These are phyloP conservation scores for Microcebus ravelobensis DNA, from an alignment of 2,113 vertebrate genomes.

Conservation along the genomic window DNA sequence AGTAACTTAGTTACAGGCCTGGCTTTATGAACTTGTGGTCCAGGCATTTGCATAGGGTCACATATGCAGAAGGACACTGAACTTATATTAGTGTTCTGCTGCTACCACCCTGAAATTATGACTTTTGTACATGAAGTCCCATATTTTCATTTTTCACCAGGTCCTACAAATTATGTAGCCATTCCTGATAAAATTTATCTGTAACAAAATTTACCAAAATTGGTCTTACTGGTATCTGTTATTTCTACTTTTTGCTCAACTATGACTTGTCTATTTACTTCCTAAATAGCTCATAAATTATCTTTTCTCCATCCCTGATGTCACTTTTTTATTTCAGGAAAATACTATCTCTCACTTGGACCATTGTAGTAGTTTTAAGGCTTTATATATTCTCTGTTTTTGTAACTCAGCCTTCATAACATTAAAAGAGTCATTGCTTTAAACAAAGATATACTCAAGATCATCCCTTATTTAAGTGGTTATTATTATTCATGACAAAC, in stretches of 20 bases:
- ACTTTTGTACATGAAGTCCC: neutral
- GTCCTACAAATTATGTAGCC: neutral
- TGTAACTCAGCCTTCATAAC: neutral
- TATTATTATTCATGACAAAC: neutral
- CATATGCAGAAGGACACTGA: fast-evolving
- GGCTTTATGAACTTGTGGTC: neutral
- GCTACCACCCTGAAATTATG: neutral
- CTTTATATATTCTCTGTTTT: neutral
- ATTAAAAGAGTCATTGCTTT: neutral
- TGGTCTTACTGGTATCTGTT: neutral
- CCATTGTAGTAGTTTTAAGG: neutral
- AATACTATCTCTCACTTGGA: neutral
- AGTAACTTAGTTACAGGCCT: neutral
- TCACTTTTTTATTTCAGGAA: neutral
- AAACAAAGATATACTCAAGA: neutral
- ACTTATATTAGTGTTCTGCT: neutral
- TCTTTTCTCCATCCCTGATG: neutral
- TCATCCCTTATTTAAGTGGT: neutral
- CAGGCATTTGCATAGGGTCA: too few species aligned
- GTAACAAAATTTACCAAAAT: neutral
- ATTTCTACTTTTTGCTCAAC: neutral
- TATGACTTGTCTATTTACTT: neutral
- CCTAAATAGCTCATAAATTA: neutral
- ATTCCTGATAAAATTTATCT: neutral
- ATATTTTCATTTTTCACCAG: neutral